A percentile compares a stretch with the other conserved stretches of the same genome.
These are phyloP conservation scores for Phymorhynchus buccinoides DNA, from an alignment of 1,140 invertebrate genomes.

Conservation along the genomic window DNA sequence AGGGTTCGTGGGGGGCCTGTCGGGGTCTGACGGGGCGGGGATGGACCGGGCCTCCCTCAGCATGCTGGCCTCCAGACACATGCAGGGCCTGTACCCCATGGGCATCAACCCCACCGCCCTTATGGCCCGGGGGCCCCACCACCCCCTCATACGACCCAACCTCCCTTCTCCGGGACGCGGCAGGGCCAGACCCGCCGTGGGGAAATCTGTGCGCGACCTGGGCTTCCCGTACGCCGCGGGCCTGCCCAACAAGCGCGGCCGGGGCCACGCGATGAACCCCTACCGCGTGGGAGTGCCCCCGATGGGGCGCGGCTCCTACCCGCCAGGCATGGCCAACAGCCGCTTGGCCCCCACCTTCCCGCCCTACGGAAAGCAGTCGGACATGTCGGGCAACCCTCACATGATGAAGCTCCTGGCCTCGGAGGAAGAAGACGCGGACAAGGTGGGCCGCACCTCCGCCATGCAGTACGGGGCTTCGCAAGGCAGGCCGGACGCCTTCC, in stretches of 20 bases:
- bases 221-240: neutral
- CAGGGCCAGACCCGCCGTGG: neutral
- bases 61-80: neutral
- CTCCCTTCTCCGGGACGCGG: neutral
- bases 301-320: neutral
- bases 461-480: neutral
- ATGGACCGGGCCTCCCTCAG: no score
- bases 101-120: neutral
- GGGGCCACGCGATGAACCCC: neutral
- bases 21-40: no score
- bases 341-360: neutral
- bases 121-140: neutral
- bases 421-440: neutral
- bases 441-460: neutral
- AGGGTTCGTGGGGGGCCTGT: no score
- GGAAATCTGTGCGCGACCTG: neutral
- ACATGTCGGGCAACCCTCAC: neutral
- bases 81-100: neutral
- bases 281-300: neutral
- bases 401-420: conserved; percentile 17
- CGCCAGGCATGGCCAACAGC: neutral
- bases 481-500: neutral
- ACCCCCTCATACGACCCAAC: neutral
- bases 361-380: neutral
- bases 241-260: neutral